Evolutionary conservation across 92 coral and sea anemone species (phyloP).

Genomic region (Pocillopora meandrina): DNA sequence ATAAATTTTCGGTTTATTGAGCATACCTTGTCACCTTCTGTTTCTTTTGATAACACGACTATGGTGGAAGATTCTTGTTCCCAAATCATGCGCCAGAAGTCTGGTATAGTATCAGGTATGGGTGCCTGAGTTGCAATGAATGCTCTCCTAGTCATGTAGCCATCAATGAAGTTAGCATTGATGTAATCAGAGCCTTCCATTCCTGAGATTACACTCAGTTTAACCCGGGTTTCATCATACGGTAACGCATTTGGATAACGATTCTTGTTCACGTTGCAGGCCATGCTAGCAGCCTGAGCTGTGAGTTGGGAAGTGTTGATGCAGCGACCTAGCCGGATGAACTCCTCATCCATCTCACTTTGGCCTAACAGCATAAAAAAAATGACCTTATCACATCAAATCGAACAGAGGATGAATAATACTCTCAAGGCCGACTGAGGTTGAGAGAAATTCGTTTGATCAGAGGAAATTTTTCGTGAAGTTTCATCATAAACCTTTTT

Average conservation of each 20-base stretch:
- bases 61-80: conserved; percentile 83
- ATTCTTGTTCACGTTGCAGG: conserved; percentile 85
- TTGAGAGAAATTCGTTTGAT: too few relatives aligned
- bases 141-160: conserved; percentile 88
- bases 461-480: too few relatives aligned
- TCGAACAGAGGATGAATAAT: too few relatives aligned
- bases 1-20: too few relatives aligned
- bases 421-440: too few relatives aligned
- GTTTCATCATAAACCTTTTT: too few relatives aligned
- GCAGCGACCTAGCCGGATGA: conserved; percentile 69
- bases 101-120: conserved; percentile 92
- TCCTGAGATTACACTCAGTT: conserved; percentile 68
- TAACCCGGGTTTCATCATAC: conserved; percentile 88
- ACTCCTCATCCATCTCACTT: conserved; percentile 82
- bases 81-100: conserved; percentile 98
- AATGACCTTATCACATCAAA: background rate
- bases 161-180: conserved; percentile 88
- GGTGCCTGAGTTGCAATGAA: conserved; percentile 99
- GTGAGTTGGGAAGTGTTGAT: conserved; percentile 62
- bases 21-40: conserved; percentile 85
- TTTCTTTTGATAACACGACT: conserved; percentile 91
- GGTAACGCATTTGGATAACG: conserved; percentile 92
- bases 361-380: conserved; percentile 43
- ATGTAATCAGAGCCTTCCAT: conserved; percentile 93
- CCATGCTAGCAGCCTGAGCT: conserved; percentile 74